Evolutionary conservation across 2,113 vertebrate species (phyloP).

Genomic region (Emydura subglobosa): DNA sequence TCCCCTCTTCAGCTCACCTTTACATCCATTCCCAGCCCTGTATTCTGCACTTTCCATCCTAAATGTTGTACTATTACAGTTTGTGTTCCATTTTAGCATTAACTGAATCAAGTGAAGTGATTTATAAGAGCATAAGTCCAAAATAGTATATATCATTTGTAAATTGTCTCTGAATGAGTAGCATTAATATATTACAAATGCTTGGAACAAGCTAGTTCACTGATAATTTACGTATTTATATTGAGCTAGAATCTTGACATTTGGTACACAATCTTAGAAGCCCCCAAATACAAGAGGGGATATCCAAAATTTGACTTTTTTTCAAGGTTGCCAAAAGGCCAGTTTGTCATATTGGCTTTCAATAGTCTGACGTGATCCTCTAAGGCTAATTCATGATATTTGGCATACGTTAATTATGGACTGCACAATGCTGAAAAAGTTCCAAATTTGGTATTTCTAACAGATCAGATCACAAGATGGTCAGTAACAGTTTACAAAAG

Average conservation of each 20-base stretch:
- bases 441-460: neutral
- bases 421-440: neutral
- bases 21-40: neutral
- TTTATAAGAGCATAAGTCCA: neutral
- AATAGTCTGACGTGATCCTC: too few species aligned
- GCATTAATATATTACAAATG: too few species aligned
- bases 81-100: neutral
- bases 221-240: neutral
- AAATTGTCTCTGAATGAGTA: too few species aligned
- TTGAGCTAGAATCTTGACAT: neutral
- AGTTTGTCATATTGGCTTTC: too few species aligned
- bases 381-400: too few species aligned
- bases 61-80: neutral
- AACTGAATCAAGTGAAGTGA: neutral
- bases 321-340: too few species aligned
- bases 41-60: neutral
- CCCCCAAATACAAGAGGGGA: neutral
- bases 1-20: neutral
- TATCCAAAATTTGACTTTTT: neutral
- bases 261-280: neutral
- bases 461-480: neutral
- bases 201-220: neutral
- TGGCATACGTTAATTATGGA: too few species aligned
- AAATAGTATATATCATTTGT: neutral
- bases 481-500: neutral